Conservation (phyloP, 1,140 invertebrate species). For the Metopolophium dirhodum region DNA sequence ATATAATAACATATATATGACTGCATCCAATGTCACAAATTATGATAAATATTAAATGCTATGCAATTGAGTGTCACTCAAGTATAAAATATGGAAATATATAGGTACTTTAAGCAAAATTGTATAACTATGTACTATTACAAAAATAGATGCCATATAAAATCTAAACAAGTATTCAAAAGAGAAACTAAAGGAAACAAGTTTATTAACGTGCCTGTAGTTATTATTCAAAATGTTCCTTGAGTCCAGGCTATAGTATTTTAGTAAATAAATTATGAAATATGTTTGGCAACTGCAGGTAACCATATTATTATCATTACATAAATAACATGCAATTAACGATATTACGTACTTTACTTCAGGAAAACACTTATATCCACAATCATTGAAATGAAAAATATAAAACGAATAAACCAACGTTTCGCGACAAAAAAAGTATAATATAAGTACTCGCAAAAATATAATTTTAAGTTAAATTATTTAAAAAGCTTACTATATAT, state of each 20-base stretch:
- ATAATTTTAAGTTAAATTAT: not conserved
- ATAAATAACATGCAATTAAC: not conserved
- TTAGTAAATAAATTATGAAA: not conserved
- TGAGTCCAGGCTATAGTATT: not conserved
- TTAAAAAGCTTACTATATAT: not conserved
- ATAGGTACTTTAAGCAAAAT: not conserved
- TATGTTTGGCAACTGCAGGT: not conserved
- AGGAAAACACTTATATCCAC: not conserved
- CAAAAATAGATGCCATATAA: not conserved
- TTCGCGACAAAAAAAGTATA: not conserved
- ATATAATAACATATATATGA: not conserved
- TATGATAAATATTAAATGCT: not conserved
- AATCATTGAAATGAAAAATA: not conserved
- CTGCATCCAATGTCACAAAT: not conserved
- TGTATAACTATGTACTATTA: not conserved
- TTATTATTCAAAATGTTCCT: constrained; percentile 7
- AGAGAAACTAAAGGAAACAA: constrained; percentile 20
- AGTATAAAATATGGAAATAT: too few species aligned
- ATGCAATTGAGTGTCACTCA: not conserved
- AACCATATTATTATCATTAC: not conserved
- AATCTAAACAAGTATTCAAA: not conserved
- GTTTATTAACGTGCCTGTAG: not conserved
- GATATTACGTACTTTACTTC: not conserved
- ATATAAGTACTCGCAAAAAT: not conserved
- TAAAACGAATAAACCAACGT: not conserved